Percentiles rank a stretch among this genome's conserved stretches.
Evolutionary conservation across 2,888 invertebrate genomes (phyloP).

Genomic region (Norana najaformis): DNA sequence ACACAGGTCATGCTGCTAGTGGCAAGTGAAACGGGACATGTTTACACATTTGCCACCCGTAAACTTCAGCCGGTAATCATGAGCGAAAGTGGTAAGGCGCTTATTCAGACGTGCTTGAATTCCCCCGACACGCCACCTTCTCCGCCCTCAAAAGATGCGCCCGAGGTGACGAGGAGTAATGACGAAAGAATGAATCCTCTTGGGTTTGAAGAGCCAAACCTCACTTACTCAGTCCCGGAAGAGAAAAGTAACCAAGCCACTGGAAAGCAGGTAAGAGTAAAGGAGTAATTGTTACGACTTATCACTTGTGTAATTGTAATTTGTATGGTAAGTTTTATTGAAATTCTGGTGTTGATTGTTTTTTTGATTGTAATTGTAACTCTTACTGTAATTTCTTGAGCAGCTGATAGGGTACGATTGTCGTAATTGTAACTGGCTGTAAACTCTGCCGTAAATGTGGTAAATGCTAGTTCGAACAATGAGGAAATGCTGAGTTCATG

Average conservation of each 20-base stretch:
- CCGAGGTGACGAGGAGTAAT: background rate
- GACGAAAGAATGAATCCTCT: slow-evolving; percentile 17
- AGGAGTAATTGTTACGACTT: background rate
- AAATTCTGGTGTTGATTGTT: background rate
- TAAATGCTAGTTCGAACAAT: background rate
- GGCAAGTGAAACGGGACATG: slow-evolving; percentile 97
- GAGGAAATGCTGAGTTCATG: background rate
- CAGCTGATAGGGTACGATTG: background rate
- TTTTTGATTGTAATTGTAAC: background rate
- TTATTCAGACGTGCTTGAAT: slow-evolving; percentile 92
- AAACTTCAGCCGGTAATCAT: slow-evolving; percentile 97
- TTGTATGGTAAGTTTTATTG: background rate
- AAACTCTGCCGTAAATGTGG: background rate
- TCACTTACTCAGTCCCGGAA: background rate
- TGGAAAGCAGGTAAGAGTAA: background rate
- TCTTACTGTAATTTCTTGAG: background rate
- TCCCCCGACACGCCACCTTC: slow-evolving; percentile 21
- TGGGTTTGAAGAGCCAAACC: slow-evolving; percentile 7
- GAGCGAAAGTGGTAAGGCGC: slow-evolving; percentile 85
- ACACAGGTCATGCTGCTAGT: slow-evolving; percentile 99
- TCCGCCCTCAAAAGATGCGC: background rate
- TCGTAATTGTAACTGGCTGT: too few species aligned
- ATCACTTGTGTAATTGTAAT: background rate
- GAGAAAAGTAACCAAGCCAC: background rate
- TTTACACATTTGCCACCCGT: slow-evolving; percentile 98